Evolutionary conservation across 2,888 invertebrate genomes (phyloP).

Genomic region (Polylopha cassiicola): DNA sequence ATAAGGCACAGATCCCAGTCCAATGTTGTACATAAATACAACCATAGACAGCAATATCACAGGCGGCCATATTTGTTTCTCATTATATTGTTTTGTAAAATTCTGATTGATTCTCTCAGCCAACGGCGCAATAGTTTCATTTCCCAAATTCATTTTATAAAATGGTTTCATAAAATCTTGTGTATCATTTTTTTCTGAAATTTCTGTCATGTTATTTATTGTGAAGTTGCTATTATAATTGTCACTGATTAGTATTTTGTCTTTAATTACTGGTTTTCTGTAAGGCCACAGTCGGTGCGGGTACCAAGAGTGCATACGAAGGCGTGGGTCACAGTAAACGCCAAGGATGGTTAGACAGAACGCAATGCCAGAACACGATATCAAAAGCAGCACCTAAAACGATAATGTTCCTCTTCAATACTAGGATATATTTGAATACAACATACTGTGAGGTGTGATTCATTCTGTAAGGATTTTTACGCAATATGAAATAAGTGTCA

Average conservation of each 20-base stretch:
- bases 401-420: no score
- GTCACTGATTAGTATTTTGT: constrained; percentile 30
- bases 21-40: constrained; percentile 65
- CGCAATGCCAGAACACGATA: constrained; percentile 67
- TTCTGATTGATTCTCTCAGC: constrained; percentile 32
- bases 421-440: no score
- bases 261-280: constrained; percentile 34
- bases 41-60: constrained; percentile 56
- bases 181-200: constrained; percentile 32
- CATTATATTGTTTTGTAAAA: constrained; percentile 30
- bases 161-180: constrained; percentile 30
- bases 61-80: constrained; percentile 51
- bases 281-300: constrained; percentile 51
- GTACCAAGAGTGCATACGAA: constrained; percentile 58
- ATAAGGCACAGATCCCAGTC: constrained; percentile 69
- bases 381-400: constrained; percentile 60
- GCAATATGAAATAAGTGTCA: no score
- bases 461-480: no score
- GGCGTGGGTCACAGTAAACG: constrained; percentile 62
- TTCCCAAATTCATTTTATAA: constrained; percentile 33
- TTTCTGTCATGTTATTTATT: constrained; percentile 22
- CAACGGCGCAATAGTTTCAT: constrained; percentile 32
- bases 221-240: constrained; percentile 27
- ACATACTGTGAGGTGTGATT: no score
- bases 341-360: constrained; percentile 61